Percentiles rank a stretch among this genome's conserved stretches.
These are phyloP conservation scores for Drosophila simulans DNA, from an alignment of 1,140 invertebrate genomes.

Conservation along the genomic window DNA sequence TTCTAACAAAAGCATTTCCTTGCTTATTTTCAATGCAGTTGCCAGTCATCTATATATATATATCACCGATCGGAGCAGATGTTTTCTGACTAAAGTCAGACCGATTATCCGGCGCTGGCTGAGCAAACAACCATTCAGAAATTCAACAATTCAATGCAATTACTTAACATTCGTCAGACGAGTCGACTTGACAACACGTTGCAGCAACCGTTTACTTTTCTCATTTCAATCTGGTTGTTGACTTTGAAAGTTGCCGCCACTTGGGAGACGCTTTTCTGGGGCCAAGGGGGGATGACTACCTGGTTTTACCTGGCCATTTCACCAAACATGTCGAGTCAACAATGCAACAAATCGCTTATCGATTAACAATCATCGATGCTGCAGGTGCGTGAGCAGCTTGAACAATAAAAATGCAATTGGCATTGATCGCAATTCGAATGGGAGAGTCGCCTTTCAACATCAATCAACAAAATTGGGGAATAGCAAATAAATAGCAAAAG, in stretches of 20 bases:
- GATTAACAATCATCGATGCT: slow-evolving; percentile 26
- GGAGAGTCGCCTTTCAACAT: slow-evolving; percentile 16
- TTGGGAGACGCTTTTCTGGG: neutral
- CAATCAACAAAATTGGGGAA: slow-evolving; percentile 9
- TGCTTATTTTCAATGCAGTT: slow-evolving; percentile 6
- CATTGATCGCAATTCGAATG: slow-evolving; percentile 48
- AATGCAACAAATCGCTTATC: slow-evolving; percentile 48
- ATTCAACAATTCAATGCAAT: slow-evolving; percentile 35
- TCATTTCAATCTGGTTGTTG: slow-evolving; percentile 61
- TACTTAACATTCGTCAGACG: slow-evolving; percentile 47
- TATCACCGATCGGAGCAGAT: slow-evolving; percentile 20
- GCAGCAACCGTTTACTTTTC: slow-evolving; percentile 54
- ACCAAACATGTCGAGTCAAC: slow-evolving; percentile 61
- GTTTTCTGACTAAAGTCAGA: slow-evolving; percentile 29
- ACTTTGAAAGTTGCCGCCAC: slow-evolving; percentile 65
- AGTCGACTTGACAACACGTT: slow-evolving; percentile 35
- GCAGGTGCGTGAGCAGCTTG: slow-evolving; percentile 44
- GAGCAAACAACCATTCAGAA: slow-evolving; percentile 17
- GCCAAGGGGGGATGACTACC: slow-evolving; percentile 4
- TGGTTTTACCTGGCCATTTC: slow-evolving; percentile 22
- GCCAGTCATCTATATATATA: slow-evolving; percentile 7
- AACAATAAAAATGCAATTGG: slow-evolving; percentile 27
- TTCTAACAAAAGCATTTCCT: neutral
- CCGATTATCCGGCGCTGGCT: slow-evolving; percentile 30
- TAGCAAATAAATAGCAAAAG: slow-evolving; percentile 1